Evolutionary conservation across 2,888 invertebrate species (phyloP).

Genomic region (Petrophora chlorosata): DNA sequence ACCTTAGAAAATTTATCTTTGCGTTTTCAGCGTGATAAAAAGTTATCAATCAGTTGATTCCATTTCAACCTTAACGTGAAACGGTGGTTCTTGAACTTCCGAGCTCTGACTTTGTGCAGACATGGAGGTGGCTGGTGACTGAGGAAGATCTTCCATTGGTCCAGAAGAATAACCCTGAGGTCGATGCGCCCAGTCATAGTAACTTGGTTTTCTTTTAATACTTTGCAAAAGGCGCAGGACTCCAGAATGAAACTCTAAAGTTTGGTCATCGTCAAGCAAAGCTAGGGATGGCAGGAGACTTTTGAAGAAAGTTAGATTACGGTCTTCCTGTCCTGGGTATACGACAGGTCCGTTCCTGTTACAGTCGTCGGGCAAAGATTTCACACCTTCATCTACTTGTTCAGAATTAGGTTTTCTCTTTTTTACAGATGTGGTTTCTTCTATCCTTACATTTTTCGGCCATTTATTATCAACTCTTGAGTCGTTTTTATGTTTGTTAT

Average conservation of each 20-base stretch:
- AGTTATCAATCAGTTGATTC: neutral
- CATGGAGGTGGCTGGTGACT: neutral
- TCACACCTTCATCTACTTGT: too few relatives aligned
- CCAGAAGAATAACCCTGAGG: neutral
- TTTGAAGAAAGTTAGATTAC: neutral
- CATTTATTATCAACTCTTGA: too few relatives aligned
- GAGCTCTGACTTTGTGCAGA: neutral
- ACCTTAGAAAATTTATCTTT: too few relatives aligned
- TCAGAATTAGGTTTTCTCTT: too few relatives aligned
- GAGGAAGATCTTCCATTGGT: neutral
- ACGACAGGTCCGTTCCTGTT: too few relatives aligned
- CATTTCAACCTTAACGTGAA: neutral
- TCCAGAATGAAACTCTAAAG: neutral
- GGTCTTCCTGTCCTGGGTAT: neutral
- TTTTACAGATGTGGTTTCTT: too few relatives aligned
- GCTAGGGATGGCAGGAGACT: neutral
- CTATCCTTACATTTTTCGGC: too few relatives aligned
- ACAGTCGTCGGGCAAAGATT: too few relatives aligned
- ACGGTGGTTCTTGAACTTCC: neutral
- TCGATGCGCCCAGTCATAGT: neutral
- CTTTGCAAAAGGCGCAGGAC: neutral
- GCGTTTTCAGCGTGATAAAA: too few relatives aligned
- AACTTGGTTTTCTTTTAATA: neutral
- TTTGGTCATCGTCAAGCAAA: neutral
- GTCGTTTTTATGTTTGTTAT: neutral